Percentiles rank a stretch among this genome's conserved stretches.
These are phyloP conservation scores for Pachypanchax playfairii DNA, from an alignment of 2,113 vertebrate species.

Conservation along the genomic window DNA sequence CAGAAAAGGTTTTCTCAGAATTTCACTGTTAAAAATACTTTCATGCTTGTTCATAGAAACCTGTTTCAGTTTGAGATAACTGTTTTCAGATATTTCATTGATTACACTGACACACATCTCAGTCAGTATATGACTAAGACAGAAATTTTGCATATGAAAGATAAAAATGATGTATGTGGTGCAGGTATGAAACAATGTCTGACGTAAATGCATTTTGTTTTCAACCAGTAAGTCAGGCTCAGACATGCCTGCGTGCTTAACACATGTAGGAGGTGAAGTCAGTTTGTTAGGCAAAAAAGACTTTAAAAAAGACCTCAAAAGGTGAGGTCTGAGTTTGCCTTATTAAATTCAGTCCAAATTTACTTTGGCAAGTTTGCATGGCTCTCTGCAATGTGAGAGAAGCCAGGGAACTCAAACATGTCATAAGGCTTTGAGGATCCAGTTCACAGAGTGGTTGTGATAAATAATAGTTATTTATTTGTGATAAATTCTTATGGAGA, in stretches of 20 bases:
- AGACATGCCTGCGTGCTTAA: conserved; percentile 29
- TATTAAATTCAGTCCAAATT: background rate
- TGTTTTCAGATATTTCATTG: conserved; percentile 2
- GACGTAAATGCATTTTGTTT: conserved; percentile 20
- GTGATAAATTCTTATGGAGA: background rate
- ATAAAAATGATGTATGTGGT: background rate
- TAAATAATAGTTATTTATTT: background rate
- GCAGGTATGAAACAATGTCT: background rate
- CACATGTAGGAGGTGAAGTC: conserved; percentile 1
- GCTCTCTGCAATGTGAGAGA: background rate
- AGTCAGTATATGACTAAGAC: background rate
- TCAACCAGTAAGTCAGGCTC: conserved; percentile 24
- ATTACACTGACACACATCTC: background rate
- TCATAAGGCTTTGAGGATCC: background rate
- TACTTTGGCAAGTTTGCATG: background rate
- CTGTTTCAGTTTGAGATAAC: background rate
- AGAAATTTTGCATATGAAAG: background rate
- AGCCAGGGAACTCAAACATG: background rate
- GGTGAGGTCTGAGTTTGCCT: background rate
- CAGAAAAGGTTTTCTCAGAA: background rate
- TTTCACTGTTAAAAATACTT: no score
- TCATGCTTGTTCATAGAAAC: no score
- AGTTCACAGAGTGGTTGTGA: background rate
- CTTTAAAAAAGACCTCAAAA: background rate
- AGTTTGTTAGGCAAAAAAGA: background rate